These are phyloP conservation scores for Protobothrops mucrosquamatus DNA, from an alignment of 2,113 vertebrate genomes.

Conservation along the genomic window DNA sequence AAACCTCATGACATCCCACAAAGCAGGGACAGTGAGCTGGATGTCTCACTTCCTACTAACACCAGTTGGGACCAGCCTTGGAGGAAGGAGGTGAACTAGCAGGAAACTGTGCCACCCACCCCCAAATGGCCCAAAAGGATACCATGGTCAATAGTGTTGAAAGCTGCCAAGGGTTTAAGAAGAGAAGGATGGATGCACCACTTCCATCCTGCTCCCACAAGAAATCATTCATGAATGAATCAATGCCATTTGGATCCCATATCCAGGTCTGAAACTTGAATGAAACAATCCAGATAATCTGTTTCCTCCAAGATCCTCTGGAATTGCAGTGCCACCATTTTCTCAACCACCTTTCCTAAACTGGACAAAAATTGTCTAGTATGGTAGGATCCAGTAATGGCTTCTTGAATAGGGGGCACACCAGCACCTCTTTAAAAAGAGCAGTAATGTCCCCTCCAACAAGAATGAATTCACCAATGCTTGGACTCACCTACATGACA, in stretches of 20 bases:
- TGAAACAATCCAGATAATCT: not conserved
- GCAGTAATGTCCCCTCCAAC: not conserved
- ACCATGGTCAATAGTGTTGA: not conserved
- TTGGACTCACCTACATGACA: not conserved
- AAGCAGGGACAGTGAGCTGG: not conserved
- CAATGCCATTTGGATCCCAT: not conserved
- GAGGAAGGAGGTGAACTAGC: not conserved
- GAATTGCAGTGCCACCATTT: not conserved
- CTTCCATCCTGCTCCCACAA: not conserved
- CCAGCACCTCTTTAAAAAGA: too few species aligned
- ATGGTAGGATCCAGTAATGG: too few species aligned
- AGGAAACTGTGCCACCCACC: not conserved
- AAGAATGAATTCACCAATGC: not conserved
- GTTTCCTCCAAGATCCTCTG: not conserved
- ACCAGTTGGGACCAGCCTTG: not conserved
- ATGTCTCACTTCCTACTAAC: not conserved
- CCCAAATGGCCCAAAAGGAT: not conserved
- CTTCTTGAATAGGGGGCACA: too few species aligned
- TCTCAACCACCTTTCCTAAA: too few species aligned
- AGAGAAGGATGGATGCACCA: not conserved
- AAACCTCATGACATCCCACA: not conserved
- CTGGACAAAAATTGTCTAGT: too few species aligned
- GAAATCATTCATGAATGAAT: not conserved
- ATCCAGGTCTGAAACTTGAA: not conserved
- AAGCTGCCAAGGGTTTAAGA: not conserved